Conservation (phyloP, 64 coral and sea anemone species). For the Acropora tenuis region DNA sequence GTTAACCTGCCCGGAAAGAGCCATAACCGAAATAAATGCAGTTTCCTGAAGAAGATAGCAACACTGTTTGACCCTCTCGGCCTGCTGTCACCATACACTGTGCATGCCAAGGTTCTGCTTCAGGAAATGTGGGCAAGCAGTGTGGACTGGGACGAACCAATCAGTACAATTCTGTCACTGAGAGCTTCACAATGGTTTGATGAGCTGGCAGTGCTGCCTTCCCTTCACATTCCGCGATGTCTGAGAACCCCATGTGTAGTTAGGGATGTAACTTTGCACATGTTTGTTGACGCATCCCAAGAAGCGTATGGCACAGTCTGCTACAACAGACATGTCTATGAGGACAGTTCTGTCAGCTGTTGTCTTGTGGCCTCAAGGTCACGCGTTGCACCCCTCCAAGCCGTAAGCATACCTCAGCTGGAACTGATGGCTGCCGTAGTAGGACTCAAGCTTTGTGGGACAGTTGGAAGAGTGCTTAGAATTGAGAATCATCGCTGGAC, state of each 20-base stretch:
- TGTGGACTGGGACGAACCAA: too few relatives aligned
- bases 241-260: background rate
- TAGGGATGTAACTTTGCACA: background rate
- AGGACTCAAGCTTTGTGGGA: too few relatives aligned
- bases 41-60: constrained; percentile 4
- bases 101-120: background rate
- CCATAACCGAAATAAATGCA: background rate
- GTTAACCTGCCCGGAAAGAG: constrained; percentile 3
- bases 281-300: background rate
- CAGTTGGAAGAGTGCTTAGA: too few relatives aligned
- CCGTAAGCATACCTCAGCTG: too few relatives aligned
- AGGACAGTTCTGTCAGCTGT: background rate
- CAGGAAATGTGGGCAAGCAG: too few relatives aligned
- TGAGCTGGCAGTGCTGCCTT: background rate
- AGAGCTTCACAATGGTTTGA: constrained; percentile 2
- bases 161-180: constrained; percentile 1
- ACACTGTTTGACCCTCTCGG: constrained; percentile 62
- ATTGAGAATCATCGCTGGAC: too few relatives aligned
- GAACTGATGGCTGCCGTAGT: too few relatives aligned
- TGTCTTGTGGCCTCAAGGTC: too few relatives aligned
- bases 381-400: too few relatives aligned
- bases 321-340: background rate
- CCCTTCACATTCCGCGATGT: constrained; percentile 21
- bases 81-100: constrained; percentile 2
- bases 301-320: background rate